Evolutionary conservation across 2,888 invertebrate genomes (phyloP), one percentile per base, ranked within the genome.

Genomic region (Tortricodes alternella): DNA sequence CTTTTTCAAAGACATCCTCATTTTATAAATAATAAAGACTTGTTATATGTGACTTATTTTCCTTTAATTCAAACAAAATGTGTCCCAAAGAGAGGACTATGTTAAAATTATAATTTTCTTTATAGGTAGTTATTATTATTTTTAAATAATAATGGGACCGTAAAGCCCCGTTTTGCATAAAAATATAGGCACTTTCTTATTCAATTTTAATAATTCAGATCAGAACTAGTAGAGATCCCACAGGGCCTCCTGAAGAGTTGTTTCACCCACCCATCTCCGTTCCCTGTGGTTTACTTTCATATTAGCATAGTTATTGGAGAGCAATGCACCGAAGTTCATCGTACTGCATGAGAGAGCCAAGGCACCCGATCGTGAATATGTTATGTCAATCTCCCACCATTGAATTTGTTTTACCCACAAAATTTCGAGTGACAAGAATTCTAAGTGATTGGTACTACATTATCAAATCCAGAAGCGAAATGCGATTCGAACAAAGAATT

Each of bases 241-340:
- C 57, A 60, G 53, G 53, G 50, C 50, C 57, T 61, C 60, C 60
- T 60, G 61, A 57, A 52, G 58, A 51, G 60, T 53, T 60, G 61
- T 62, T 61, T 65, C 62, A 61, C 63, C 60, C 63, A 66, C 67
- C 67, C 63, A 63, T 53, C 39, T 59, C 62, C 58, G 46, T 41
- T 53, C 48, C 60, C 43, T 49, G 46, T 58, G 62, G 64, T 66
- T 66, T 65, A 63, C 63, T 62, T 58, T 61, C 56, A 58, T 59
- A 67, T 70, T 67, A 66, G 61, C 66, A 61, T 61, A 53, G 57
- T 51, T 57, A 59, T 61, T 51, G 50, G 55, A 61, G 68, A 61
- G 62, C 65, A 62, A 62, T 53, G 68, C 65, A 64, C 68, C 58
- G 59, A 53, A 58, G 59, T 60, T 60, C 55, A 61, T 46, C 46